These are phyloP conservation scores for Ceratina japonica DNA, from an alignment of 1,140 invertebrate species.

Conservation along the genomic window DNA sequence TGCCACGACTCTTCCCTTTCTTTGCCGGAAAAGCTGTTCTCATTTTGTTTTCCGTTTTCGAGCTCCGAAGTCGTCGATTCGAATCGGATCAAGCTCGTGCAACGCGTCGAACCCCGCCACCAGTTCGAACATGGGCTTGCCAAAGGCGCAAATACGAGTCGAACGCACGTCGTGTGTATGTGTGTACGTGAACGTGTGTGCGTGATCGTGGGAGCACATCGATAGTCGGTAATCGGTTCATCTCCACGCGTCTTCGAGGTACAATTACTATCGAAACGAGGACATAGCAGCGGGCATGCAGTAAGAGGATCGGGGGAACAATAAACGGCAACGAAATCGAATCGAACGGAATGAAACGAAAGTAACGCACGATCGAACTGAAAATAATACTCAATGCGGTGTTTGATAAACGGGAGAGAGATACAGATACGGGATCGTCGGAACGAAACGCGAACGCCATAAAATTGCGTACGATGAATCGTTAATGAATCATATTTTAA, in stretches of 20 bases:
- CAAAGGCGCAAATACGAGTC: slow-evolving; percentile 43
- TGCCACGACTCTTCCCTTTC: slow-evolving; percentile 7
- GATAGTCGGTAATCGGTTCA: slow-evolving; percentile 55
- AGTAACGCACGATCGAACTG: background rate
- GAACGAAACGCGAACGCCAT: background rate
- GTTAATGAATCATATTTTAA: too few relatives aligned
- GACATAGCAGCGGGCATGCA: slow-evolving; percentile 71
- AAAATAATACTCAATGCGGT: background rate
- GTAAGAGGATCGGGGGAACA: slow-evolving; percentile 42
- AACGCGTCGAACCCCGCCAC: slow-evolving; percentile 46
- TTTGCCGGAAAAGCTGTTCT: background rate
- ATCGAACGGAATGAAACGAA: background rate
- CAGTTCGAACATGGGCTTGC: slow-evolving; percentile 70
- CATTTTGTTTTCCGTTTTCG: background rate
- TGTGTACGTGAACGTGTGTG: slow-evolving; percentile 26
- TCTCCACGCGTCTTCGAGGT: slow-evolving; percentile 53
- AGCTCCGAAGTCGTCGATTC: background rate
- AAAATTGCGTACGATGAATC: too few relatives aligned
- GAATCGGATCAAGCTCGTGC: slow-evolving; percentile 49
- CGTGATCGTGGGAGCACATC: slow-evolving; percentile 19
- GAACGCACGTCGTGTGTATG: slow-evolving; percentile 13
- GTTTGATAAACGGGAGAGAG: too few relatives aligned
- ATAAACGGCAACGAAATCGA: background rate
- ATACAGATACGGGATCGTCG: too few relatives aligned
- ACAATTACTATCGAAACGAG: slow-evolving; percentile 68